Evolutionary conservation across 2,797 vertebrate genomes (phyloP), one percentile per base, ranked within the genome.

Genomic region (Dicrostonyx torquatus): DNA sequence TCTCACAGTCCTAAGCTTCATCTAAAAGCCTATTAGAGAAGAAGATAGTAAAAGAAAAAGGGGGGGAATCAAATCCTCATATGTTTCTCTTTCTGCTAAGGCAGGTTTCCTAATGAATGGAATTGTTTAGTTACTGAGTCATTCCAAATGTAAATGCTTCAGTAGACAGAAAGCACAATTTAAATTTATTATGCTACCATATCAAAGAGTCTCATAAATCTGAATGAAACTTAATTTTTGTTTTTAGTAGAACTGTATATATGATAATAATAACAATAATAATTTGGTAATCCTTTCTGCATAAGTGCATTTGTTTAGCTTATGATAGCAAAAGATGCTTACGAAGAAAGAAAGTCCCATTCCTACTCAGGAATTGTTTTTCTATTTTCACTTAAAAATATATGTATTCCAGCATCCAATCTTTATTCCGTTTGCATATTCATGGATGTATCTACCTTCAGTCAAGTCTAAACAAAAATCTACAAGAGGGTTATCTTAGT

Each of bases 181-280:
- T 93, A 93, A 87, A 96, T 88, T 43, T 18, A 87, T 90, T 86
- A 68, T 24, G 6, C 95, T 84, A 2, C 48, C 64, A 84, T 75
- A 70, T 31, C 37, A 87, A 88, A 91, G 84, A 91, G 62, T 89
- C 12, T 89, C 55, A 66, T 15, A 79, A 85, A 58, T 20, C 7
- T 94, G 29, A 93, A 92, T 91, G 15, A 83, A 94, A 87, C 72
- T 18, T 68, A 70, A 77, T 85, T 66, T 95, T 92, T 94, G 18
- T 72, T 91, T 87, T 82, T 68, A 75, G 31, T 79, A 82, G 62
- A 92, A 75, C 31, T 82, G 68, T 90, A 95, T 94, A 84, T 76
- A 92, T 75, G 37, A 31, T 84, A 94, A 75, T 83, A 94, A 92
- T 62, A 75, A 80, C 29, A 86, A 9, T 45, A 95, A 55, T 45